These are phyloP conservation scores for Borostomias antarcticus DNA, from an alignment of 2,797 vertebrate species.

Conservation along the genomic window DNA sequence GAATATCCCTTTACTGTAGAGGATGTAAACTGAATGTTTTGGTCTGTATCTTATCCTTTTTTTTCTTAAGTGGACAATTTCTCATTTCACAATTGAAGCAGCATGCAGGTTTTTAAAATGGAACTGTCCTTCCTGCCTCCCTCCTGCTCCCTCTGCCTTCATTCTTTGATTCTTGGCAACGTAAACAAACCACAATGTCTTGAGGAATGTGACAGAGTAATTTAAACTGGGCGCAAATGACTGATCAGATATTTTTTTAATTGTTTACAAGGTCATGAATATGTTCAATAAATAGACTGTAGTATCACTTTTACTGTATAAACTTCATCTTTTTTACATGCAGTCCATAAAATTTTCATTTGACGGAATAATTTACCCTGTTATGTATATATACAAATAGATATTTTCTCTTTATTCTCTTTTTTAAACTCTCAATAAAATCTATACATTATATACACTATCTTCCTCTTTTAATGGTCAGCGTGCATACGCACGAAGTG, in stretches of 20 bases:
- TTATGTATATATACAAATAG: constrained; percentile 99
- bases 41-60: constrained; percentile 85
- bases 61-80: constrained; percentile 92
- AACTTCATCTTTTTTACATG: constrained; percentile 99
- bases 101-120: constrained; percentile 96
- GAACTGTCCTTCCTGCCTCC: constrained; percentile 60
- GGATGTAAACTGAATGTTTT: constrained; percentile 98
- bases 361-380: constrained; percentile 99
- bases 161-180: constrained; percentile 98
- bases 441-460: constrained; percentile 98
- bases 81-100: constrained; percentile 99
- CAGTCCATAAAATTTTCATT: constrained; percentile 99
- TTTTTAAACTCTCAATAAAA: constrained; percentile 99
- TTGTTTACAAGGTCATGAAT: constrained; percentile 99
- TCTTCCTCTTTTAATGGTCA: constrained; percentile 99
- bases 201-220: constrained; percentile 96
- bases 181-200: constrained; percentile 98
- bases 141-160: constrained; percentile 74
- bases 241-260: constrained; percentile 87
- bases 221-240: constrained; percentile 97
- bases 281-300: constrained; percentile 99
- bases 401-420: constrained; percentile 94
- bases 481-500: constrained; percentile 99
- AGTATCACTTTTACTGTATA: constrained; percentile 99
- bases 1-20: constrained; percentile 93